A percentile compares a stretch with the other conserved stretches of the same genome.
Conservation (phyloP, 1,140 invertebrate genomes). For the Philaenus spumarius region DNA sequence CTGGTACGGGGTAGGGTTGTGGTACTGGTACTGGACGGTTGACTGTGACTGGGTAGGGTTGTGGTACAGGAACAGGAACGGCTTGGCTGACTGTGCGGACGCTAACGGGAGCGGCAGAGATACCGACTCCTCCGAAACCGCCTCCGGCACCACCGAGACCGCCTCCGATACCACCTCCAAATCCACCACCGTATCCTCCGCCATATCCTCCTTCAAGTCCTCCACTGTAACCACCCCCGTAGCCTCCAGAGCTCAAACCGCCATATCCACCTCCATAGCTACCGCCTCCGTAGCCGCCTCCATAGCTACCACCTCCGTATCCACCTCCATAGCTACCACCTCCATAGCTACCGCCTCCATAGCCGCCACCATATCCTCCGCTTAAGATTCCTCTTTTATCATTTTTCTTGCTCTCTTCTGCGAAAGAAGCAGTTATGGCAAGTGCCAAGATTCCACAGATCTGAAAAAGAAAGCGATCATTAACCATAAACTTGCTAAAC, state of each 20-base stretch:
- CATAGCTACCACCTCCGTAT: not conserved
- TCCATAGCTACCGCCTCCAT: slow-evolving; percentile 3
- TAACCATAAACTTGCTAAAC: no score
- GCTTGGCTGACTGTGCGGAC: slow-evolving; percentile 15
- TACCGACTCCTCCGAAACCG: not conserved
- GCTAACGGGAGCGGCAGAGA: slow-evolving; percentile 1
- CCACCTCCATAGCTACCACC: not conserved
- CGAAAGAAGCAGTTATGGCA: not conserved
- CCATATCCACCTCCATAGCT: not conserved
- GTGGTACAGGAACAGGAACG: slow-evolving; percentile 17
- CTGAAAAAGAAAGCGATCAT: no score
- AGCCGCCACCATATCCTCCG: slow-evolving; percentile 6
- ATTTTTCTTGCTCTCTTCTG: slow-evolving; percentile 12
- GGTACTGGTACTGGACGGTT: slow-evolving; percentile 23
- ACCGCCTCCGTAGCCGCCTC: not conserved
- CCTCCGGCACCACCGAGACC: not conserved
- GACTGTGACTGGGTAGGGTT: slow-evolving; percentile 20
- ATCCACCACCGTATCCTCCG: not conserved
- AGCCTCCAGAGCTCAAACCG: no score
- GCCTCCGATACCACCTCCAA: no score
- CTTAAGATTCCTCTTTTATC: slow-evolving; percentile 11
- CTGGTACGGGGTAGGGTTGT: slow-evolving; percentile 17
- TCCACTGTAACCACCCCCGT: not conserved
- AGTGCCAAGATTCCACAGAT: slow-evolving; percentile 1
- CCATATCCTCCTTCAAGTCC: not conserved